Evolutionary conservation across 2,797 vertebrate genomes (phyloP).

Genomic region (Thunnus albacares): DNA sequence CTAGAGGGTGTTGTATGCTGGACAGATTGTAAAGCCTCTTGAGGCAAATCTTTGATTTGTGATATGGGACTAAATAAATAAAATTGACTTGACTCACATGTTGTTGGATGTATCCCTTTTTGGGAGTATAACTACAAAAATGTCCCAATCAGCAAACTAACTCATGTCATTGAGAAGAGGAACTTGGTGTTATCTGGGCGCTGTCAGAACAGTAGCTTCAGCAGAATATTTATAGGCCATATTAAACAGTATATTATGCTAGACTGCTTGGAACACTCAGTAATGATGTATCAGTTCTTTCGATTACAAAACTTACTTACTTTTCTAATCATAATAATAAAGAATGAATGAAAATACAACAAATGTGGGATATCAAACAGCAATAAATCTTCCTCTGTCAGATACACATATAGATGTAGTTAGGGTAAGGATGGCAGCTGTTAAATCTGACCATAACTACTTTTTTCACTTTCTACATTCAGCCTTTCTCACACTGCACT

Average conservation of each 20-base stretch:
- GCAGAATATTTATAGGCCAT: not conserved
- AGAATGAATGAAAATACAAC: too few relatives aligned
- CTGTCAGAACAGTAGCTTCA: not conserved
- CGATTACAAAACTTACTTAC: not conserved
- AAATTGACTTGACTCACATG: not conserved
- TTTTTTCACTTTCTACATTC: not conserved
- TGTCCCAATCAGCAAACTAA: not conserved
- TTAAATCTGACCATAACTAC: not conserved
- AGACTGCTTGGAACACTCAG: not conserved
- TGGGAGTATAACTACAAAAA: not conserved
- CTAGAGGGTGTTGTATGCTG: not conserved
- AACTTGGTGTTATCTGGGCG: not conserved
- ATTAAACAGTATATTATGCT: not conserved
- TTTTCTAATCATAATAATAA: not conserved
- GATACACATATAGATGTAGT: not conserved
- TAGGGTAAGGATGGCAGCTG: not conserved
- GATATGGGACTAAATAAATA: too few relatives aligned
- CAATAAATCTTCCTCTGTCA: too few relatives aligned
- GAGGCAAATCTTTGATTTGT: too few relatives aligned
- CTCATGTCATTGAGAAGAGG: not conserved
- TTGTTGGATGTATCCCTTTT: not conserved
- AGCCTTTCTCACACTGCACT: not conserved
- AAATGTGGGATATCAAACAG: too few relatives aligned
- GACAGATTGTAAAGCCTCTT: too few relatives aligned
- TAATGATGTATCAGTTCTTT: not conserved